Conservation (phyloP, 2,113 vertebrate genomes). For the Sinocyclocheilus maitianheensis region DNA sequence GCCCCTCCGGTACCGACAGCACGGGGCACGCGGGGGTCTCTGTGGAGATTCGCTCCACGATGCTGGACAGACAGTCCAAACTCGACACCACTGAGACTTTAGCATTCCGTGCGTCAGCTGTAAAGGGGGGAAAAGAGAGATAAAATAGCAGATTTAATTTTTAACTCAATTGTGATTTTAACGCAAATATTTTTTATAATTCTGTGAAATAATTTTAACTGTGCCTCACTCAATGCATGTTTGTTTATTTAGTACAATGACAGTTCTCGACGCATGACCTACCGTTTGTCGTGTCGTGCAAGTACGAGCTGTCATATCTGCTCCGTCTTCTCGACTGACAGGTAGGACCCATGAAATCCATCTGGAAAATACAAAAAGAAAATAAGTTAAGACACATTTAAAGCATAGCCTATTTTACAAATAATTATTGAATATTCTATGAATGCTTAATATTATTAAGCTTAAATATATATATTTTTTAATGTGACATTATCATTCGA, state of each 20-base stretch:
- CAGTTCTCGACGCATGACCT: conserved; percentile 49
- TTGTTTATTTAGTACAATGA: neutral
- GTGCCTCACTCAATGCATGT: neutral
- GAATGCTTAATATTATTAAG: too few species aligned
- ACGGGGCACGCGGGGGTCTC: conserved; percentile 79
- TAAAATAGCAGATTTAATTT: conserved; percentile 39
- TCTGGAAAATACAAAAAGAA: conserved; percentile 70
- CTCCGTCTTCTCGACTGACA: conserved; percentile 79
- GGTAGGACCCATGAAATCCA: conserved; percentile 86
- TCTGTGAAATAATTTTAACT: neutral
- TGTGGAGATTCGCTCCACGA: conserved; percentile 96
- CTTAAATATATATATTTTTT: too few species aligned
- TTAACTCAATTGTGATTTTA: neutral
- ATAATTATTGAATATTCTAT: too few species aligned
- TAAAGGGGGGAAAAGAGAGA: neutral
- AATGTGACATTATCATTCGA: neutral
- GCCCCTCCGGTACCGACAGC: conserved; percentile 69
- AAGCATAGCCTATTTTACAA: too few species aligned
- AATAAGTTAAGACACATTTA: neutral
- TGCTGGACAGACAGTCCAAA: conserved; percentile 95
- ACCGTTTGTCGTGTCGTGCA: conserved; percentile 83
- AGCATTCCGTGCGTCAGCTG: conserved; percentile 75
- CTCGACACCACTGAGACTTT: conserved; percentile 90
- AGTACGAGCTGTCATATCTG: conserved; percentile 87
- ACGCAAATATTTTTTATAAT: neutral